Conservation (phyloP, 2,888 invertebrate genomes). For the Drosophila hamatofila region DNA sequence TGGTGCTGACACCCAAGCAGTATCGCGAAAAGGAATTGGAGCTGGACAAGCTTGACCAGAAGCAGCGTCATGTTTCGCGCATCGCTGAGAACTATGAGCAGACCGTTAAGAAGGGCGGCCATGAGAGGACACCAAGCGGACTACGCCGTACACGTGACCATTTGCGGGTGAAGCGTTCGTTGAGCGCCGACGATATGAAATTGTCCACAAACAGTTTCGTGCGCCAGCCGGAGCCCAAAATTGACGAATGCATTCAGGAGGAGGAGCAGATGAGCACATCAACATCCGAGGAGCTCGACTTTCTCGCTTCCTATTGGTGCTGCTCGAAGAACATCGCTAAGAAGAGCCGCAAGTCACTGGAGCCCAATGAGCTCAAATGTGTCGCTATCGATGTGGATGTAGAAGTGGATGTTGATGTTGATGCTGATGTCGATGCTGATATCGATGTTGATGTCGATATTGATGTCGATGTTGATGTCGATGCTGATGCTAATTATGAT, state of each 20-base stretch:
- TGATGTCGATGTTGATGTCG: not conserved
- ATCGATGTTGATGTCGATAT: not conserved
- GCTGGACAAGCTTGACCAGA: constrained; percentile 48
- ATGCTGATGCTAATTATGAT: not conserved
- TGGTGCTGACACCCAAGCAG: constrained; percentile 57
- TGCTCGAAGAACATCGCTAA: constrained; percentile 14
- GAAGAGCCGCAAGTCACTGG: not conserved
- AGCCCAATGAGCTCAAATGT: not conserved
- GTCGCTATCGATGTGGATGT: not conserved
- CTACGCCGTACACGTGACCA: not conserved
- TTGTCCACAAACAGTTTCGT: not conserved
- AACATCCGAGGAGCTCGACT: constrained; percentile 54
- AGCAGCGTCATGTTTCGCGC: constrained; percentile 33
- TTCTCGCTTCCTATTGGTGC: constrained; percentile 43
- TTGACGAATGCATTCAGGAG: constrained; percentile 15
- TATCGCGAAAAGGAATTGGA: constrained; percentile 58
- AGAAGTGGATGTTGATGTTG: not conserved
- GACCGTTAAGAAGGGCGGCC: constrained; percentile 17
- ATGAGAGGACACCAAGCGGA: not conserved
- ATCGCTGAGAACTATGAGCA: constrained; percentile 41
- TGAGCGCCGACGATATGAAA: constrained; percentile 8
- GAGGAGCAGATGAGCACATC: constrained; percentile 10
- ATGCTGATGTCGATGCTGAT: not conserved
- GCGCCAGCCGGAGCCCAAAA: not conserved
- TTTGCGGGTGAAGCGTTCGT: constrained; percentile 6